Conservation (phyloP, 1,140 invertebrate genomes). For the Hylyphantes graminicola region DNA sequence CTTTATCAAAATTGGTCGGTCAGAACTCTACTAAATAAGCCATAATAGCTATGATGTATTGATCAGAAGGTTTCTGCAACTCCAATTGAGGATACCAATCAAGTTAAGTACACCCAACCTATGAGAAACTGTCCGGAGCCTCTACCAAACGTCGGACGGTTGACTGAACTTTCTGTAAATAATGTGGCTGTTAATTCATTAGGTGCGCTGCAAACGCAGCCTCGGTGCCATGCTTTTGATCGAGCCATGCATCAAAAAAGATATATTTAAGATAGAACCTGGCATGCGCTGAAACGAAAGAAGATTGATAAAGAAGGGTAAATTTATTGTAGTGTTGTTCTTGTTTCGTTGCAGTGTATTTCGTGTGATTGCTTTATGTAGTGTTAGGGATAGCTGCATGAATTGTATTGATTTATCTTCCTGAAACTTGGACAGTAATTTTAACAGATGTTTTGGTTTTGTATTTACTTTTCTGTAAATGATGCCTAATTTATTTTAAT, state of each 20-base stretch:
- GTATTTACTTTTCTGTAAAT: no score
- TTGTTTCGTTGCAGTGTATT: no score
- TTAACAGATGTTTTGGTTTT: no score
- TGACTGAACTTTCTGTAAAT: constrained; percentile 37
- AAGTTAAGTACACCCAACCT: constrained; percentile 41
- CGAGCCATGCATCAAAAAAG: constrained; percentile 9
- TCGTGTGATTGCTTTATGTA: no score
- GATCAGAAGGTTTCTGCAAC: constrained; percentile 28
- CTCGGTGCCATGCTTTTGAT: neutral
- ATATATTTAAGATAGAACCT: constrained; percentile 22
- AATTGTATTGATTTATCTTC: no score
- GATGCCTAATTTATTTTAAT: no score
- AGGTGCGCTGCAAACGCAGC: neutral
- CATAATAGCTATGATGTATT: constrained; percentile 39
- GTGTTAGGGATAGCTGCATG: no score
- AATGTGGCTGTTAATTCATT: constrained; percentile 43
- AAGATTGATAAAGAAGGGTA: no score
- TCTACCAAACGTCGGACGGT: constrained; percentile 26
- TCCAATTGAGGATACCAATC: constrained; percentile 39
- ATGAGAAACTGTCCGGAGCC: neutral
- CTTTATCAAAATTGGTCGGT: no score
- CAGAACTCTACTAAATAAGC: constrained; percentile 30
- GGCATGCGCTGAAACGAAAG: constrained; percentile 15
- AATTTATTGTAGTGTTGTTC: no score
- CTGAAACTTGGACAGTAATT: no score